A percentile compares a stretch with the other conserved stretches of the same genome.
Conservation (phyloP, 1,140 invertebrate genomes). For the Parapsyche elsis region DNA sequence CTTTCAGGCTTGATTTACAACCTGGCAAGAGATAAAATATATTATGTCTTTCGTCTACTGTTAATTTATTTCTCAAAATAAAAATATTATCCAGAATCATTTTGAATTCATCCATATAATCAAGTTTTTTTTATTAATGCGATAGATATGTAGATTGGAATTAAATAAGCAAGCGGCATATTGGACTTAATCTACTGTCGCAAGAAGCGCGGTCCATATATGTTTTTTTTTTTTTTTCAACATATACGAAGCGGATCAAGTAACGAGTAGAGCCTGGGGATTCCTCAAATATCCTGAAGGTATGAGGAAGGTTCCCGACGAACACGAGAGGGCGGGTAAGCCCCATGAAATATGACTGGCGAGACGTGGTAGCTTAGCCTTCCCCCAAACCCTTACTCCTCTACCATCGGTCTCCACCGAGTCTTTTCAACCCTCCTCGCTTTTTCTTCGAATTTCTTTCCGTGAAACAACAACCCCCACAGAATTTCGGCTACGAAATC, state of each 20-base stretch:
- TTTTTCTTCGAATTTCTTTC: background rate
- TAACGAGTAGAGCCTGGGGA: slow-evolving; percentile 40
- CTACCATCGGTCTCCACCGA: background rate
- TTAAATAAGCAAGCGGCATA: no score
- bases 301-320: slow-evolving; percentile 30
- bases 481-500: background rate
- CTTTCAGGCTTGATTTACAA: no score
- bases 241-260: slow-evolving; percentile 49
- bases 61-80: no score
- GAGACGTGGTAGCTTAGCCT: slow-evolving; percentile 53
- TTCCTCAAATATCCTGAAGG: slow-evolving; percentile 35
- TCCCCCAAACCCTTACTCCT: slow-evolving; percentile 5
- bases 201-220: no score
- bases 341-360: slow-evolving; percentile 54
- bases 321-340: slow-evolving; percentile 47
- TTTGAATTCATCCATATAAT: no score
- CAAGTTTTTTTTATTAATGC: no score
- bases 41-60: no score
- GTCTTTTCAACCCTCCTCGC: background rate
- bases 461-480: slow-evolving; percentile 24
- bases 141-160: no score
- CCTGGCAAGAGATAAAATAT: no score
- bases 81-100: no score
- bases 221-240: background rate
- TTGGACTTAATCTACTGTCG: no score